Base-by-base conservation (phyloP, 2,113 vertebrate genomes). In the Gadus chalcogrammus region DNA sequence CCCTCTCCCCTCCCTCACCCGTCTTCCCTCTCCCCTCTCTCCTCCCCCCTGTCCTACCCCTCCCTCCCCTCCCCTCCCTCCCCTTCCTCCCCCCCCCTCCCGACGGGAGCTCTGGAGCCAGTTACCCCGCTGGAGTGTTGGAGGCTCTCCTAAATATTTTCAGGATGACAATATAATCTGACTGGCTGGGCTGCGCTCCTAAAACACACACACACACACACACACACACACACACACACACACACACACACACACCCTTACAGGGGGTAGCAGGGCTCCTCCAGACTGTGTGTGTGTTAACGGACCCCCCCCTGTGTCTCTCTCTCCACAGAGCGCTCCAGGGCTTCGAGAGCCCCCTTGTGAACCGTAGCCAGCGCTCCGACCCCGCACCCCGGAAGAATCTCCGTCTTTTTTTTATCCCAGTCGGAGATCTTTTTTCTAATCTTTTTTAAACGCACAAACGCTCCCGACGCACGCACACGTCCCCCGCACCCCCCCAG, bases 141-240 rank as follows among this genome's bases (percentile, higher is more conserved):
- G 91, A 93, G 88, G 80, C 81, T 73, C 75, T 89, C 88, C 88
- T 83, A 82, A 89, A 93, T 92, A 91, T 89, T 91, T 93, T 88
- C 79, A 83, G 77, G 87, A 88, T 90, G 89, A 90, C 84, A 86
- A 77, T 85, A 85, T 84, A 88, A 88, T 90, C 85, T 82, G 83
- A 89, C 90, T 78, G 89, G 88, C 89, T 81, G 68, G 64, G 84
- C 85, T 55, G 83, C 83, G 77, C 79, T 75, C 73, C 66, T 72
- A 22, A 81, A 79, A 80, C 6, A 13, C 42, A 48, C 42, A 13
- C 42, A 48, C 42, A 48, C 42, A 48, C 42, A 13, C 42, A 13
- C 42, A 48, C 42, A 12, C 42, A 48, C 11, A 48, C 42, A 48
- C 42, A 48, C 42, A 48, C 11, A 48, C 42, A 48, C 42, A 48